Evolutionary conservation across 2,113 vertebrate species (phyloP).

Genomic region (Kobus ellipsiprymnus): DNA sequence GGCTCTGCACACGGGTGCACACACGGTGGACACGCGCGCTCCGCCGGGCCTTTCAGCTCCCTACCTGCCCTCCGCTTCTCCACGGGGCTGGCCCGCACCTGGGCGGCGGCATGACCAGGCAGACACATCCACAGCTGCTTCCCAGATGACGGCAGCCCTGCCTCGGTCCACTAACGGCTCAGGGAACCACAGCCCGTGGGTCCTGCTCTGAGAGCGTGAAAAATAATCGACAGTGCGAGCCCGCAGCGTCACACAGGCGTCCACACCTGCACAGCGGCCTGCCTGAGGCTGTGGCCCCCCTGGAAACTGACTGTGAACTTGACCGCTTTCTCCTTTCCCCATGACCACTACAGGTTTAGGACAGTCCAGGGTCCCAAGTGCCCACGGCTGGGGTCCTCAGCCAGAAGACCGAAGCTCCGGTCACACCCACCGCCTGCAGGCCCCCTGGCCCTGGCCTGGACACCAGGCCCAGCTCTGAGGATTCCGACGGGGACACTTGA

Average conservation of each 20-base stretch:
- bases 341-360: too few relatives aligned
- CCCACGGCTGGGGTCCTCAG: background rate
- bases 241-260: rapidly evolving
- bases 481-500: background rate
- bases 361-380: background rate
- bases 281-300: rapidly evolving
- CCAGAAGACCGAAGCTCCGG: background rate
- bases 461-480: background rate
- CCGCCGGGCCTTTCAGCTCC: background rate
- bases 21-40: rapidly evolving
- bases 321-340: background rate
- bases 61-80: background rate
- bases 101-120: rapidly evolving
- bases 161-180: rapidly evolving
- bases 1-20: background rate
- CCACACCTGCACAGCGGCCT: rapidly evolving
- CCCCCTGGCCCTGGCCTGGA: background rate
- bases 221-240: rapidly evolving
- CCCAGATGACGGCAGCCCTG: rapidly evolving
- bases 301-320: rapidly evolving
- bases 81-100: rapidly evolving
- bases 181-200: rapidly evolving
- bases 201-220: rapidly evolving
- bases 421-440: background rate
- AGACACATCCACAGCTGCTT: rapidly evolving